Base-by-base conservation (phyloP, 1,140 invertebrate species). In the Brachionus plicatilis region DNA sequence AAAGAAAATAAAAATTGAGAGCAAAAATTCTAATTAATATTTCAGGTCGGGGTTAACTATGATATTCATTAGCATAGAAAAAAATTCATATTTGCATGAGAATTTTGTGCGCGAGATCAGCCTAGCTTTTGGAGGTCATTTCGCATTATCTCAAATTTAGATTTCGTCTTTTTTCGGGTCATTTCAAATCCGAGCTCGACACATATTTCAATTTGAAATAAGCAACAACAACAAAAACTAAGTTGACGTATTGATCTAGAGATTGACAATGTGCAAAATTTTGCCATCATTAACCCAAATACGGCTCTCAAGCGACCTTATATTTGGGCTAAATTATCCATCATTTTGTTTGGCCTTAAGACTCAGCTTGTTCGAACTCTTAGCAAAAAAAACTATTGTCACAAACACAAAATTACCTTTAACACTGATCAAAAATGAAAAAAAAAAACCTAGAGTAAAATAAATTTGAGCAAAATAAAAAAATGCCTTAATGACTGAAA, bases 11-110 rank as follows among this genome's bases (percentile, higher is more conserved):
- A 17, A 43, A 43, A 72, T 41, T 9, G 14, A 47, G 20, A 76
- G n/a, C 33, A 76, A 76, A 12, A 5, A n/a, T 50, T 37, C 20
- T 47, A 76, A 76, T 76, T 76, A 76, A 76, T 27, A 72, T 72
- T 76, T 76, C 24, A 76, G 72, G 72, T 76, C 72, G 72, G 72
- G 72, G 72, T 76, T 76, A 76, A 76, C 72, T 76, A 72, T 29
- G 27, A 70, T 33, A 50, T 76, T 76, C 45, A 76, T 76, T 76
- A 76, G 17, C 72, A 76, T 76, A 76, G 41, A 72, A 72, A 72
- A 37, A 72, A 72, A 43, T 45, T 41, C 41, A 24, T 76, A 76
- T 76, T 76, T 76, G 72, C 72, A 76, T 76, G 72, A 76, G 72
- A 76, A 76, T 53, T 76, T 76, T 75, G 33, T 43, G 17, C 20